Base-by-base conservation (phyloP, 2,888 invertebrate genomes). In the Schizotus pectinicornis region DNA sequence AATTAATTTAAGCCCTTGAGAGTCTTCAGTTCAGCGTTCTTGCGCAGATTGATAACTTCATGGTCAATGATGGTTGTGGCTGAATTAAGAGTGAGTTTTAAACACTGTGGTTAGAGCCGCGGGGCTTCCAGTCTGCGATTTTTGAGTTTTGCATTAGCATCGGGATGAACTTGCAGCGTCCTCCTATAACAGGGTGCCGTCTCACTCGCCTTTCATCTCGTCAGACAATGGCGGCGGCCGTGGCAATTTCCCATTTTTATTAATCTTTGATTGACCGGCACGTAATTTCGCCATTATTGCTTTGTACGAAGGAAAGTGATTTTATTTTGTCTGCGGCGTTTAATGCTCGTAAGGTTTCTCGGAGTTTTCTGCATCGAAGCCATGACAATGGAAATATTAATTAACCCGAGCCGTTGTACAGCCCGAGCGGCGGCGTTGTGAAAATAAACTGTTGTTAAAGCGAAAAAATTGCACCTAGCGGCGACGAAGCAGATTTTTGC, bases 181-280 rank as follows among this genome's bases (percentile, higher is more conserved):
- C n/a, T n/a, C n/a, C n/a, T n/a, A n/a, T n/a, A n/a, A n/a, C n/a
- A n/a, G n/a, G n/a, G 52, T 52, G 43, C 52, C 52, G 39, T 53
- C 53, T 53, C 53, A 53, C 50, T 58, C 33, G 48, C 42, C 53
- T 53, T 53, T 53, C 53, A 53, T 53, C 46, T 53, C 53, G 62
- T 53, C 68, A 66, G 63, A 68, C 67, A 67, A 67, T 65, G 62
- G 64, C 65, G 67, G 66, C 65, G 61, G 67, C 66, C 45, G 54
- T 57, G 50, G 65, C 57, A 65, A 53, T 65, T 70, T 64, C 61
- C 61, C 62, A 67, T 67, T 67, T 65, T 64, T 67, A 59, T 58
- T 61, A 54, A 56, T 60, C 67, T 64, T 67, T 69, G 71, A 72
- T 71, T 71, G 70, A 72, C 69, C 68, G 69, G 53, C 67, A 62